Percentiles rank a stretch among this genome's conserved stretches.
Conservation (phyloP, 1,140 invertebrate species). For the Nephila pilipes region DNA sequence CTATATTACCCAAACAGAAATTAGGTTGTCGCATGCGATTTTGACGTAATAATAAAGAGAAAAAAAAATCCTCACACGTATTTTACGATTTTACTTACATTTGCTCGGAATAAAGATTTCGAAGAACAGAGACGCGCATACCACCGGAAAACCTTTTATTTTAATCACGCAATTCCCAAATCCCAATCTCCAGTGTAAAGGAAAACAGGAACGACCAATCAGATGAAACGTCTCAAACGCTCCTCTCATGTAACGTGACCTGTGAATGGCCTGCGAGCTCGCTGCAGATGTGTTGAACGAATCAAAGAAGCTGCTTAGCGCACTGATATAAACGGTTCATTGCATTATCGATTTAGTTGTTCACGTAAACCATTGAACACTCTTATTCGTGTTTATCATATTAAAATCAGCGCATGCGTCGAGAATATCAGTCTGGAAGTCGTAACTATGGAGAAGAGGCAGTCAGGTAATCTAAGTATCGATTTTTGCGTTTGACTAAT, state of each 20-base stretch:
- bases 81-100: conserved; percentile 43
- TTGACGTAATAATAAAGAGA: neutral
- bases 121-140: conserved; percentile 12
- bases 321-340: conserved; percentile 68
- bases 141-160: conserved; percentile 49
- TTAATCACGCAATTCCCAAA: conserved; percentile 63
- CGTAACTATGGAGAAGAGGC: conserved; percentile 70
- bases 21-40: conserved; percentile 21
- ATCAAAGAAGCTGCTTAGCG: conserved; percentile 49
- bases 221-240: conserved; percentile 20
- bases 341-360: conserved; percentile 74
- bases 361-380: conserved; percentile 72
- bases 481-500: conserved; percentile 32
- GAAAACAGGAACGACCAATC: conserved; percentile 69
- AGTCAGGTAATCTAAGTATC: conserved; percentile 42
- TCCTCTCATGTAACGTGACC: neutral
- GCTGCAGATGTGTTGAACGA: conserved; percentile 50
- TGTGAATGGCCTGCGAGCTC: conserved; percentile 44
- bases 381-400: conserved; percentile 67
- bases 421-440: neutral
- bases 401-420: conserved; percentile 67
- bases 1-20: neutral
- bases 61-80: neutral
- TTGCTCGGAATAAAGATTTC: conserved; percentile 42
- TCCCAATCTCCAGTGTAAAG: conserved; percentile 45